These are phyloP conservation scores for Odontomyia ornata DNA, from an alignment of 2,888 invertebrate species.

Conservation along the genomic window DNA sequence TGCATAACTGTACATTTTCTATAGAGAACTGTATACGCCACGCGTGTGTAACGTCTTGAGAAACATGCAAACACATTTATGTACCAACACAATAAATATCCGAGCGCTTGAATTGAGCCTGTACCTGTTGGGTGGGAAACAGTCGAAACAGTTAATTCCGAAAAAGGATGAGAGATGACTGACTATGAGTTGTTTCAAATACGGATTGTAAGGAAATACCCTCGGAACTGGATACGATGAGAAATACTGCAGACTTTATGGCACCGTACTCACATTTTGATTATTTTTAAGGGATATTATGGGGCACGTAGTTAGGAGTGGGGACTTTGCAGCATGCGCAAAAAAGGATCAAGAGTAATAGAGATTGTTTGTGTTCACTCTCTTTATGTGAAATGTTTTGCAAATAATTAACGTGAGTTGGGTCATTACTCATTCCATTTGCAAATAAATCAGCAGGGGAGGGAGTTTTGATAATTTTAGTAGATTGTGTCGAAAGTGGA, in stretches of 20 bases:
- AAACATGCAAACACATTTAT: no score
- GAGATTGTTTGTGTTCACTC: neutral
- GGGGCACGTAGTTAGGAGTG: neutral
- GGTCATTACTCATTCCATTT: neutral
- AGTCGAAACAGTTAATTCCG: no score
- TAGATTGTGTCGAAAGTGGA: no score
- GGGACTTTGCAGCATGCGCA: slow-evolving; percentile 15
- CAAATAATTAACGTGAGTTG: neutral
- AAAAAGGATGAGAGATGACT: no score
- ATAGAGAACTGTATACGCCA: neutral
- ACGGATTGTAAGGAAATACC: no score
- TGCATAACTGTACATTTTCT: neutral
- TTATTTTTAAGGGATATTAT: neutral
- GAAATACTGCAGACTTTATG: slow-evolving; percentile 41
- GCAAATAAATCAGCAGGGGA: no score
- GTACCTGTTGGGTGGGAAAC: no score
- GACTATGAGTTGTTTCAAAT: no score
- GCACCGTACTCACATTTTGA: slow-evolving; percentile 25
- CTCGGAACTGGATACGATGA: neutral
- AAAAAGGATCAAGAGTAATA: neutral
- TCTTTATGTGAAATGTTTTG: neutral
- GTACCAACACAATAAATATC: no score
- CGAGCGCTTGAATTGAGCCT: no score
- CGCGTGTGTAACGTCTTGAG: neutral
- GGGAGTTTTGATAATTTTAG: no score